Evolutionary conservation across 1,140 invertebrate species (phyloP), one percentile per base, ranked within the genome.

Genomic region (Triops cancriformis): DNA sequence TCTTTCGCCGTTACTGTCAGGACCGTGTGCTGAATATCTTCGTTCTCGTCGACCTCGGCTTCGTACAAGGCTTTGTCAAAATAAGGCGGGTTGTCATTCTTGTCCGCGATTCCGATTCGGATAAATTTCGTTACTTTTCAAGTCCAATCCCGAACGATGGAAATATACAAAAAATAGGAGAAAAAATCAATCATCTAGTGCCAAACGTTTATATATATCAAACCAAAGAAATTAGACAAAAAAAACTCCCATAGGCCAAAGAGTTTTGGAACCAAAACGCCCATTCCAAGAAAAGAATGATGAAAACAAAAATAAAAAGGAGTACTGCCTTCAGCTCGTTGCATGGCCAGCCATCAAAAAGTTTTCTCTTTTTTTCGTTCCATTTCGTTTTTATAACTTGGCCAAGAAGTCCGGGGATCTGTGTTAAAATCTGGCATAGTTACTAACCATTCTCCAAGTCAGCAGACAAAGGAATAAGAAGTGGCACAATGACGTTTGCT

Each of bases 1-100:
- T 98, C 96, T 88, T 97, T 96, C 87, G 96, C 96, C 85, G 95
- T 97, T 85, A 98, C 94, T 72, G 95, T 97, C 83, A 98, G 93
- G 14, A 98, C 95, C 23, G 95, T 96, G 83, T 97, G 94, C 82
- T 97, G 94, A 81, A 97, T 96, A 84, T 97, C 95, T 85, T 98
- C 95, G 90, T 98, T 97, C 85, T 98, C 97, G 85, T 96, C 94
- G 81, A 98, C 96, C 85, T 96, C 94, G 79, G 96, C 95, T 86
- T 97, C 94, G 87, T 98, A 99, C 80, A 97, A 88, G 80, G 91
- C 90, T 85, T 98, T 95, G 87, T 97, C 94, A 88, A 98, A 98
- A 85, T 96, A 97, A 51, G 96, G 96, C 73, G 94, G 92, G 86
- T 98, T 98, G 89, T 98, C 96, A 90, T 98, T 98, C 88, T 97